Evolutionary conservation across 2,797 vertebrate species (phyloP), one percentile per base, ranked within the genome.

Genomic region (Lithobates sylvaticus): DNA sequence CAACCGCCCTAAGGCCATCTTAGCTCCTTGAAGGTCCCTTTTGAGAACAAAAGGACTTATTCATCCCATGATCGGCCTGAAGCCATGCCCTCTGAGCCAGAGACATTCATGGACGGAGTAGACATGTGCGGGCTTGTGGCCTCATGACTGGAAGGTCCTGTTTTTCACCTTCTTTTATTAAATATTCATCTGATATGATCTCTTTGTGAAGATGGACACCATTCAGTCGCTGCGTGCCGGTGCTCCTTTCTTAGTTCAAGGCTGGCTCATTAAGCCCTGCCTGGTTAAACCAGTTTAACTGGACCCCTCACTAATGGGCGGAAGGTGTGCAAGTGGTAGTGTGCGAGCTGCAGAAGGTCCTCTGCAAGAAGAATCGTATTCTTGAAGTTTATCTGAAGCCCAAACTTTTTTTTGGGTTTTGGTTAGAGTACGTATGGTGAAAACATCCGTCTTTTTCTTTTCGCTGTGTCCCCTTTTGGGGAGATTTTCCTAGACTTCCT

Each of bases 211-310:
- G 42, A 34, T 15, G 27, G 27, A 15, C 10, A 47, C 6, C 44
- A 50, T 42, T 47, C n/a, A 72, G 36, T 0, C 26, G 61, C 5
- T 34, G 42, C 34, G 13, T 18, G 5, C 58, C 23, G 12, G 16
- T 3, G 9, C 29, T 61, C 54, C 10, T 65, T 67, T 39, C 13
- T 54, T 29, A 26, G 23, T 67, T 50, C 64, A 29, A 69, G 16
- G 78, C 3, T 15, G 23, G 3, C 29, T 10, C 78, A 34, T 36
- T 15, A 15, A 34, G 12, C 16, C 26, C 12, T 3, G 67, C n/a
- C 77, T 18, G 26, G 65, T n/a, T 21, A 70, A 71, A 80, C 78
- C 78, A 80, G 78, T 80, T 54, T 80, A 54, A n/a, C 67, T 50
- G 78, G 78, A n/a, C 0, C 18, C 0, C 10, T 29, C 21, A 5